These are phyloP conservation scores for Drosophila birchii DNA, from an alignment of 2,888 invertebrate genomes.

Conservation along the genomic window DNA sequence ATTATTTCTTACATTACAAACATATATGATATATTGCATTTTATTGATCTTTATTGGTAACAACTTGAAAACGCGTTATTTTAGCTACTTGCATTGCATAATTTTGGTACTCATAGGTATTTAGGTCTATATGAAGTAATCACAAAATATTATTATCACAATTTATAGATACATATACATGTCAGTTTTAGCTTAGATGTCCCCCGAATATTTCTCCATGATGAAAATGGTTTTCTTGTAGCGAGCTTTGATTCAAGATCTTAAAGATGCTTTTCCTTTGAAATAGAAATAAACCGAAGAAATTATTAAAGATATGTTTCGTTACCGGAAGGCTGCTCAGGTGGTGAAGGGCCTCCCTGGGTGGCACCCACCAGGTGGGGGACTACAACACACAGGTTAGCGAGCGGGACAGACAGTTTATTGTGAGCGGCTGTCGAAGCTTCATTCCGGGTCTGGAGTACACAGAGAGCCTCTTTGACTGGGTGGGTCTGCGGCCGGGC, in stretches of 20 bases:
- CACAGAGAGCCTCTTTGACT: constrained; percentile 86
- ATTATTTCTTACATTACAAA: constrained; percentile 27
- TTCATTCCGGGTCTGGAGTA: constrained; percentile 87
- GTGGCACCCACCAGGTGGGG: constrained; percentile 90
- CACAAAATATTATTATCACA: constrained; percentile 80
- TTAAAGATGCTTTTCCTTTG: neutral
- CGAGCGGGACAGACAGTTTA: constrained; percentile 87
- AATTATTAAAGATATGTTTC: constrained; percentile 71
- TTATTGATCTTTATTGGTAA: constrained; percentile 33
- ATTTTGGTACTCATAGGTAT: constrained; percentile 42
- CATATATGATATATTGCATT: constrained; percentile 31
- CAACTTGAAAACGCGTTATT: constrained; percentile 45
- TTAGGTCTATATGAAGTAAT: constrained; percentile 73
- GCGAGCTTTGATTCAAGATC: constrained; percentile 20
- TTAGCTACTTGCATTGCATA: constrained; percentile 45
- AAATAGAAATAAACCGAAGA: neutral
- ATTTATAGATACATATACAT: constrained; percentile 71
- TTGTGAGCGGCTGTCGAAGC: constrained; percentile 87
- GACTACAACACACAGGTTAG: constrained; percentile 87
- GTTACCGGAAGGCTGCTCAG: too few relatives aligned
- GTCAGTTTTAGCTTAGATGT: constrained; percentile 44
- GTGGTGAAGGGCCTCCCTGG: too few relatives aligned
- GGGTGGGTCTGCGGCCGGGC: constrained; percentile 91
- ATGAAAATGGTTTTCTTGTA: constrained; percentile 28
- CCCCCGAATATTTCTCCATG: constrained; percentile 1